A percentile compares a stretch with the other conserved stretches of the same genome.
phyloP scores from a whole-genome alignment of 2,797 vertebrate species.

The Orestias chungarensis region DNA sequence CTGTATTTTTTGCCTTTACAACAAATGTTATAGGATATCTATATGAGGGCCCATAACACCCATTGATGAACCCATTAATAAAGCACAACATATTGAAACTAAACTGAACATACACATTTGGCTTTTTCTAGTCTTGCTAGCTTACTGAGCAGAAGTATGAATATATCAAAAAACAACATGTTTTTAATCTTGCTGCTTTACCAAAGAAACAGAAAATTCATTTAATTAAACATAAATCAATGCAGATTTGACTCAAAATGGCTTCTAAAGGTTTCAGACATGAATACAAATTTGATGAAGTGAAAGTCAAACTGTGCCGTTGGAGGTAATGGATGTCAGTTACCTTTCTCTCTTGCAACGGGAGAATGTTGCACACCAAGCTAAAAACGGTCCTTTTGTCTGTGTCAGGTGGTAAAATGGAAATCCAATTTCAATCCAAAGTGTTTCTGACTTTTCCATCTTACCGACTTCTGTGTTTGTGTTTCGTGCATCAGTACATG shows the following conservation, averaged over 20 bases:
- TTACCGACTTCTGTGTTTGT: neutral
- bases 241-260: neutral
- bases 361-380: neutral
- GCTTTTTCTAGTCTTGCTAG: neutral
- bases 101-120: neutral
- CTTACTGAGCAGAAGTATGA: too few relatives aligned
- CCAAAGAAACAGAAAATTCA: neutral
- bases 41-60: neutral
- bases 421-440: too few relatives aligned
- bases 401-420: too few relatives aligned
- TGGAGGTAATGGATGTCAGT: too few relatives aligned
- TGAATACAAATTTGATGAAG: too few relatives aligned
- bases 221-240: neutral
- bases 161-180: neutral
- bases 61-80: neutral
- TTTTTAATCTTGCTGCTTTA: neutral
- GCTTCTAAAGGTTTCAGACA: neutral
- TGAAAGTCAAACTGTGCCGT: neutral
- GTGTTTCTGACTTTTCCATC: too few relatives aligned
- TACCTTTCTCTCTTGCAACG: neutral
- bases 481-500: neutral
- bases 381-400: neutral
- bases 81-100: neutral
- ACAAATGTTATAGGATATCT: neutral
- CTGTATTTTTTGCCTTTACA: neutral